phyloP scores from a whole-genome alignment of 2,888 invertebrate species.

The Nasonia oneida region DNA sequence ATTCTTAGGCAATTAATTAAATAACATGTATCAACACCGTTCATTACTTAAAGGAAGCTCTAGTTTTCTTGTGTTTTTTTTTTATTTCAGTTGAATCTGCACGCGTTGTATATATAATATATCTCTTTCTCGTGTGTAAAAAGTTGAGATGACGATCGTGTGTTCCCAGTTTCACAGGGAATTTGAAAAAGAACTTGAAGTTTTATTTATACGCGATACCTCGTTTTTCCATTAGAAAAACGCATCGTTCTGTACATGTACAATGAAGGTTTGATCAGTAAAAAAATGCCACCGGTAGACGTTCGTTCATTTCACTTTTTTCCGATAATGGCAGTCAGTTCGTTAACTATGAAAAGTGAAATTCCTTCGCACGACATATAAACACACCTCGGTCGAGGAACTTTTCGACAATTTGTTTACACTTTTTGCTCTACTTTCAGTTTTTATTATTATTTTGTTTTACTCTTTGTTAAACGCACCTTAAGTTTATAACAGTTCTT shows the following conservation, averaged over 20 bases:
- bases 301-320: conserved; percentile 50
- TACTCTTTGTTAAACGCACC: conserved; percentile 49
- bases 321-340: conserved; percentile 61
- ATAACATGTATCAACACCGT: conserved; percentile 22
- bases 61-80: conserved; percentile 1
- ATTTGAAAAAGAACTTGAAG: conserved; percentile 29
- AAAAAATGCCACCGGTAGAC: conserved; percentile 44
- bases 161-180: conserved; percentile 48
- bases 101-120: conserved; percentile 44
- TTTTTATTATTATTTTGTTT: conserved; percentile 33
- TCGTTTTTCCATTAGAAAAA: conserved; percentile 36
- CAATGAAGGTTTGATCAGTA: conserved; percentile 26
- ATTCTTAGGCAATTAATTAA: conserved; percentile 27
- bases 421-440: conserved; percentile 36
- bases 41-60: conserved; percentile 57
- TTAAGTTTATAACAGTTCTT: conserved; percentile 60
- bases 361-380: conserved; percentile 58
- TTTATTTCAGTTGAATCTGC: conserved; percentile 56
- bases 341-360: conserved; percentile 55
- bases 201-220: conserved; percentile 25
- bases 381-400: conserved; percentile 61
- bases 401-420: conserved; percentile 52
- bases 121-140: conserved; percentile 37
- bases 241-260: conserved; percentile 43
- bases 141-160: conserved; percentile 31